These are phyloP conservation scores for Dallia pectoralis DNA, from an alignment of 2,797 vertebrate genomes.

Conservation along the genomic window DNA sequence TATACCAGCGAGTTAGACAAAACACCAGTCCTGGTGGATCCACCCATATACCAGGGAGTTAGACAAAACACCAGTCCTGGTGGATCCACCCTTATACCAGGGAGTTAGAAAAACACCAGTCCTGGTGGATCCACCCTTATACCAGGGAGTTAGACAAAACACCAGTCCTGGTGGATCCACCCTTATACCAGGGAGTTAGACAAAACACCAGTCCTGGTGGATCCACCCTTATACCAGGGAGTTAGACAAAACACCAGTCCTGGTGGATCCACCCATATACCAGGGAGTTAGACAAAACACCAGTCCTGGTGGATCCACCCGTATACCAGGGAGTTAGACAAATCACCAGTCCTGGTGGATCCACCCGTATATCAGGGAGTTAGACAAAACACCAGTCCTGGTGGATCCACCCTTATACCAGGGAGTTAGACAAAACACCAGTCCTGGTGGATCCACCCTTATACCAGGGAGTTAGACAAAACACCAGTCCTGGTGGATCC, in stretches of 20 bases:
- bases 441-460: slow-evolving; percentile 26
- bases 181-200: too few species aligned
- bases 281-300: too few species aligned
- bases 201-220: slow-evolving; percentile 17
- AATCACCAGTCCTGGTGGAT: slow-evolving; percentile 21
- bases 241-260: background rate
- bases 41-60: slow-evolving; percentile 20
- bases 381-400: slow-evolving; percentile 12
- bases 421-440: background rate
- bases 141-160: too few species aligned
- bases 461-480: too few species aligned
- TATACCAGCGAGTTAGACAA: too few species aligned
- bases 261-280: slow-evolving; percentile 26
- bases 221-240: slow-evolving; percentile 19
- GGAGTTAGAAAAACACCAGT: background rate
- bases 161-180: slow-evolving; percentile 20
- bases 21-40: slow-evolving; percentile 20
- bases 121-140: slow-evolving; percentile 26
- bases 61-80: slow-evolving; percentile 11
- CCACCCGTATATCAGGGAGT: slow-evolving; percentile 19
- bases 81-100: slow-evolving; percentile 24
- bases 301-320: slow-evolving; percentile 26
- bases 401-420: slow-evolving; percentile 22
- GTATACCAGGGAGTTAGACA: too few species aligned
- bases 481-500: slow-evolving; percentile 21